These are phyloP conservation scores for Phaedon cochleariae DNA, from an alignment of 2,888 invertebrate genomes.

Conservation along the genomic window DNA sequence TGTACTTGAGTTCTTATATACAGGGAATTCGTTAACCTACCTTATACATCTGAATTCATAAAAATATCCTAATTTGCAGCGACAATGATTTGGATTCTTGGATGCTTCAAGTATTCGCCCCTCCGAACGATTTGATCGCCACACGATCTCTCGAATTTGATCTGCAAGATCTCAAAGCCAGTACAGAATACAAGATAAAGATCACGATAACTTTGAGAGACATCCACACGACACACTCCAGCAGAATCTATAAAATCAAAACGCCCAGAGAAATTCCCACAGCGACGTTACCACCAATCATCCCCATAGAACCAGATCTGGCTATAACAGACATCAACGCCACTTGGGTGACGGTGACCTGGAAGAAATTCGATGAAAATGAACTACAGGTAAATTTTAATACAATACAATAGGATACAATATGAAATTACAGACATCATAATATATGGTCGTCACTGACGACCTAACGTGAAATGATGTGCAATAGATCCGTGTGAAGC, in stretches of 20 bases:
- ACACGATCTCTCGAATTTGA: conserved; percentile 88
- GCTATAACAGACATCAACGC: conserved; percentile 79
- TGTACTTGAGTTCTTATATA: too few species aligned
- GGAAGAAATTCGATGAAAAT: conserved; percentile 83
- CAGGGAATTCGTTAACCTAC: too few species aligned
- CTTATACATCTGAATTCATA: too few species aligned
- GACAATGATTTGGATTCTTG: conserved; percentile 75
- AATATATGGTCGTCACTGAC: too few species aligned
- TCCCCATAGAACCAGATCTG: conserved; percentile 77
- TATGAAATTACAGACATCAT: too few species aligned
- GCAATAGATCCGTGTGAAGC: too few species aligned
- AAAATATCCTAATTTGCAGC: conserved; percentile 46
- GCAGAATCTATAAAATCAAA: conserved; percentile 77
- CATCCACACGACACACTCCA: conserved; percentile 79
- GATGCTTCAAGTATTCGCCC: conserved; percentile 87
- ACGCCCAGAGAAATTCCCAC: conserved; percentile 68
- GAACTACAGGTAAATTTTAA: conserved; percentile 64
- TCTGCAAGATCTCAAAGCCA: conserved; percentile 77
- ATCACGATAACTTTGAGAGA: conserved; percentile 82
- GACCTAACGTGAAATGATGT: too few species aligned
- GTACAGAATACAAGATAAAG: conserved; percentile 83
- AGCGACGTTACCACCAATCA: conserved; percentile 68
- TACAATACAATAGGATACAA: neutral
- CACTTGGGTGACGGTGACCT: conserved; percentile 79
- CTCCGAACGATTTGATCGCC: conserved; percentile 85